Evolutionary conservation across 2,797 vertebrate genomes (phyloP), one percentile per base, ranked within the genome.

Genomic region (Scomberomorus guttatus): DNA sequence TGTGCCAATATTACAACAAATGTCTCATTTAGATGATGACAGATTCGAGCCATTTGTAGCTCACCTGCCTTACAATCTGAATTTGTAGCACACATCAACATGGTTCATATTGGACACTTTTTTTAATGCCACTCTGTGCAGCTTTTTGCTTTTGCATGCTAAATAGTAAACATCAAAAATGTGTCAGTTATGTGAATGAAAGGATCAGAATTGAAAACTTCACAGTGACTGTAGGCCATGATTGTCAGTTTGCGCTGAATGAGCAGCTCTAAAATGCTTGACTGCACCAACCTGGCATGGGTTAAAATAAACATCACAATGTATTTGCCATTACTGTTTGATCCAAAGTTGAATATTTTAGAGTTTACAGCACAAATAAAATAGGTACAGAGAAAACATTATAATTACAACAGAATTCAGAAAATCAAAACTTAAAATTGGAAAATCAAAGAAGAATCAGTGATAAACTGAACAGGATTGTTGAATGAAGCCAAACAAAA

Each of bases 401-500:
- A 42, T 14, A 6, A 58, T 10, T 0, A 14, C 10, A 52, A 34
- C 9, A 65, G 6, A 61, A 48, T 46, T 25, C 3, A 29, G 18
- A 51, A 79, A 72, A 39, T 25, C 2, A 48, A 20, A 81, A 37
- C 17, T 22, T 2, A 54, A 54, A 68, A 20, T 5, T 51, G 39
- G 17, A 70, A 82, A 83, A 77, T 80, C 81, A 88, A 84, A 85
- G 75, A 44, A 78, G 77, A 89, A 84, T 76, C 76, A 77, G 80
- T 73, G 80, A 86, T 77, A 69, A 86, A 84, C 60, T 72, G 51
- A 76, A 72, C 37, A 77, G 61, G 73, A 74, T 27, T 48, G 48
- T 80, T 72, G 29, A 74, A 66, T 5, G 32, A 72, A 75, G 20
- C 27, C 62, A 75, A 50, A 60, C 20, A 58, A 52, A 65, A 70